These are phyloP conservation scores for Alentia gelatinosa DNA, from an alignment of 2,888 invertebrate genomes.

Conservation along the genomic window DNA sequence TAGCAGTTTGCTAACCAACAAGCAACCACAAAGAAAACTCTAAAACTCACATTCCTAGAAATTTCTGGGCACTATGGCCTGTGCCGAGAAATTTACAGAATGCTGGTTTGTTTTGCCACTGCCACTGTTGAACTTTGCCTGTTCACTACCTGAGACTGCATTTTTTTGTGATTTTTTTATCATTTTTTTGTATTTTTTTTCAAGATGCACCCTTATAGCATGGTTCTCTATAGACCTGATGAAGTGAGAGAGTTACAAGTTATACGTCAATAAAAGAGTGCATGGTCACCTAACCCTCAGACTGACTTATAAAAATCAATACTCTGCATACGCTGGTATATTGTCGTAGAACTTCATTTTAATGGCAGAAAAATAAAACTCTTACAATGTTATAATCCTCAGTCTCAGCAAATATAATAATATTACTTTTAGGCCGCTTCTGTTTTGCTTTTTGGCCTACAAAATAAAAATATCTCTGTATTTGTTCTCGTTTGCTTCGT, in stretches of 20 bases:
- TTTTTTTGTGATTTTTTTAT: neutral
- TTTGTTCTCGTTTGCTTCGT: conserved; percentile 60
- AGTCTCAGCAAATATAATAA: conserved; percentile 74
- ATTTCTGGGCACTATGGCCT: conserved; percentile 24
- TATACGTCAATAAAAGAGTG: neutral
- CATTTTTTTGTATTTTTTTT: neutral
- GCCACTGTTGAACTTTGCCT: conserved; percentile 20
- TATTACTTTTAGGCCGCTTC: conserved; percentile 60
- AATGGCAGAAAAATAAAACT: conserved; percentile 78
- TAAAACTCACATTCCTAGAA: neutral
- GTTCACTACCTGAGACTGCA: conserved; percentile 34
- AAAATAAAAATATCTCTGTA: conserved; percentile 71
- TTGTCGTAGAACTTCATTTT: conserved; percentile 64
- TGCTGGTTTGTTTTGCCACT: conserved; percentile 34
- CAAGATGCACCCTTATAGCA: conserved; percentile 33
- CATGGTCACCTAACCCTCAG: neutral
- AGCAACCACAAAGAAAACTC: neutral
- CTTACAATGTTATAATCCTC: conserved; percentile 72
- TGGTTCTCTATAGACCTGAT: conserved; percentile 9
- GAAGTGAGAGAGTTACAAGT: conserved; percentile 20
- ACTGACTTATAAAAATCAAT: conserved; percentile 37
- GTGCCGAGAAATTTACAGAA: neutral
- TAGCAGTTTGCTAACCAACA: neutral
- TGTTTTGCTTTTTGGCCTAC: conserved; percentile 66
- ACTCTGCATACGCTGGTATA: conserved; percentile 40